These are phyloP conservation scores for Merluccius polli DNA, from an alignment of 2,797 vertebrate species.

Conservation along the genomic window DNA sequence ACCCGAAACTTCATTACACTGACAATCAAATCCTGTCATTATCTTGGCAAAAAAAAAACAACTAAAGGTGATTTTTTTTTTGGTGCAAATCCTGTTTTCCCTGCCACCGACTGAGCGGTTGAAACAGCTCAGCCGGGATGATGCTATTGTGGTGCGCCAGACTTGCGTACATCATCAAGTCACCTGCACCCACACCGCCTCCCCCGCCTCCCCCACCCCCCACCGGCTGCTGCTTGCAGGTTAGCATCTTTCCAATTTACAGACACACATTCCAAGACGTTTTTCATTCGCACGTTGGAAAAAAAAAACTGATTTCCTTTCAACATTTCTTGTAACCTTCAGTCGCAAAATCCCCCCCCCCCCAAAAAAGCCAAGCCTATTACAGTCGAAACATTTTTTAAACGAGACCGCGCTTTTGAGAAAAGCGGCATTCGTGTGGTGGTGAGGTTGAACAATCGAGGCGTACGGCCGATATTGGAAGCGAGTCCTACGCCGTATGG, in stretches of 20 bases:
- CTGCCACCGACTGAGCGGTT: background rate
- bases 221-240: background rate
- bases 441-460: background rate
- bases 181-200: background rate
- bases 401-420: background rate
- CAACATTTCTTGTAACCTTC: background rate
- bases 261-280: background rate
- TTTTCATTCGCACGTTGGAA: background rate
- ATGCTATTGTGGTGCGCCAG: background rate
- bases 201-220: background rate
- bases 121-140: background rate
- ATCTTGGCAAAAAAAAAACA: background rate
- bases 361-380: background rate
- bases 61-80: no score
- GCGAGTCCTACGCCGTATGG: background rate
- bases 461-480: no score
- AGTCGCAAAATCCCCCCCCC: background rate
- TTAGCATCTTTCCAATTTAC: background rate
- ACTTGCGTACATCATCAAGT: background rate
- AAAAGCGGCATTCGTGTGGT: background rate
- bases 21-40: background rate
- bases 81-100: background rate
- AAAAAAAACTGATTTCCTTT: background rate
- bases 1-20: background rate
- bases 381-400: background rate